A percentile compares a stretch with the other conserved stretches of the same genome.
These are phyloP conservation scores for Callimorpha dominula DNA, from an alignment of 2,888 invertebrate species.

Conservation along the genomic window DNA sequence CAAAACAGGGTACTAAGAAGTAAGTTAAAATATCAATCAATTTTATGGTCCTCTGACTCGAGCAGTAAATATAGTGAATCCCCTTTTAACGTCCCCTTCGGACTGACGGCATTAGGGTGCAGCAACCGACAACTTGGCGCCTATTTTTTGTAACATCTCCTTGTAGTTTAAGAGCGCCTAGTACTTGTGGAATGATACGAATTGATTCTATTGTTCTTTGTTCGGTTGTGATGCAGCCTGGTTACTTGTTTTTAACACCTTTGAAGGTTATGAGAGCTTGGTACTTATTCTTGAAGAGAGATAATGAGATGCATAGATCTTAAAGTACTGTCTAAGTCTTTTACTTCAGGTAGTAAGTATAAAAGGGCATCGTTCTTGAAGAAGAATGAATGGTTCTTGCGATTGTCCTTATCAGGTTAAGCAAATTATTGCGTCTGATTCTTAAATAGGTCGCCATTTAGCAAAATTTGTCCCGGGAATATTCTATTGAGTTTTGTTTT, in stretches of 20 bases:
- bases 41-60: conserved; percentile 1
- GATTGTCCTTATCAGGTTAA: neutral
- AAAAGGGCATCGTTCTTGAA: too few species aligned
- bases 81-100: conserved; percentile 5
- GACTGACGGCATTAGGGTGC: conserved; percentile 3
- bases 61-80: conserved; percentile 17
- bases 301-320: neutral
- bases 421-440: neutral
- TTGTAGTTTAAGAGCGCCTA: conserved; percentile 9
- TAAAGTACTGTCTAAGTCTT: too few species aligned
- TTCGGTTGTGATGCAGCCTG: neutral
- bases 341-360: too few species aligned
- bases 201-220: conserved; percentile 17
- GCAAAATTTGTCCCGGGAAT: too few species aligned
- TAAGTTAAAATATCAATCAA: conserved; percentile 20
- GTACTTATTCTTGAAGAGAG: neutral
- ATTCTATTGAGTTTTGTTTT: too few species aligned
- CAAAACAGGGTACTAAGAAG: neutral
- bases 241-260: neutral
- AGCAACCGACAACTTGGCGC: conserved; percentile 17
- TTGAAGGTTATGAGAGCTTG: conserved; percentile 5
- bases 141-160: conserved; percentile 4
- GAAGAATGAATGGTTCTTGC: too few species aligned
- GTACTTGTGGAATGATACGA: conserved; percentile 21
- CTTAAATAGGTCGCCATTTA: neutral